These are phyloP conservation scores for Galleria mellonella DNA, from an alignment of 1,140 invertebrate genomes.

Conservation along the genomic window DNA sequence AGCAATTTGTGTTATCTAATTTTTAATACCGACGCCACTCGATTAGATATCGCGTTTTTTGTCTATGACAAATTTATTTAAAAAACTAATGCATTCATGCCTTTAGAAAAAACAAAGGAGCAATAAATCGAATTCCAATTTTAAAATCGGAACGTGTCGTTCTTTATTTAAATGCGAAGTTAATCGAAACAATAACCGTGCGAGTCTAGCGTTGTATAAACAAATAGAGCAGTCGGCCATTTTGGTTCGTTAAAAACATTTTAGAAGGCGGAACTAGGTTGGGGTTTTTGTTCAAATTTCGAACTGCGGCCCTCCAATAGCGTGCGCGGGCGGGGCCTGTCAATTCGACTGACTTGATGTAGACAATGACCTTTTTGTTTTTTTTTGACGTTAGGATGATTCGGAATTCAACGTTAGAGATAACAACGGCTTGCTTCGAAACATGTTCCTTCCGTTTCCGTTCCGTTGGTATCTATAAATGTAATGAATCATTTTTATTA, in stretches of 20 bases:
- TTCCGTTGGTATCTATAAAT: too few relatives aligned
- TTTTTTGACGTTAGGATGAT: conserved; percentile 20
- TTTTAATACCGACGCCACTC: neutral
- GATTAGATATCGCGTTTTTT: neutral
- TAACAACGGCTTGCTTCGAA: neutral
- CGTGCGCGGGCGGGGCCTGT: conserved; percentile 63
- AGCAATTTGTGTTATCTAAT: conserved; percentile 7
- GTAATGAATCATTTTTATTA: too few relatives aligned
- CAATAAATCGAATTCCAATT: conserved; percentile 3
- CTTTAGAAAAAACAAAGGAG: neutral
- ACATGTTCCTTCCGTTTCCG: too few relatives aligned
- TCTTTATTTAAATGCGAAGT: conserved; percentile 14
- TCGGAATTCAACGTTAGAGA: conserved; percentile 11
- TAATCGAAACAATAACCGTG: conserved; percentile 22
- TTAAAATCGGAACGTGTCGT: conserved; percentile 17
- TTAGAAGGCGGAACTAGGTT: conserved; percentile 72
- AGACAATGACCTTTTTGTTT: conserved; percentile 60
- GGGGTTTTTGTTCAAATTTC: conserved; percentile 70
- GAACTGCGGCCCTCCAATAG: conserved; percentile 59
- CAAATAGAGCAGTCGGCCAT: conserved; percentile 26
- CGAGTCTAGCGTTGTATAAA: conserved; percentile 26
- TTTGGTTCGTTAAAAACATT: conserved; percentile 70
- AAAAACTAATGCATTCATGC: too few relatives aligned
- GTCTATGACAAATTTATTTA: conserved; percentile 3
- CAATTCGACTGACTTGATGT: conserved; percentile 65